Conservation (phyloP, 2,888 invertebrate species). For the Eupithecia subfuscata region DNA sequence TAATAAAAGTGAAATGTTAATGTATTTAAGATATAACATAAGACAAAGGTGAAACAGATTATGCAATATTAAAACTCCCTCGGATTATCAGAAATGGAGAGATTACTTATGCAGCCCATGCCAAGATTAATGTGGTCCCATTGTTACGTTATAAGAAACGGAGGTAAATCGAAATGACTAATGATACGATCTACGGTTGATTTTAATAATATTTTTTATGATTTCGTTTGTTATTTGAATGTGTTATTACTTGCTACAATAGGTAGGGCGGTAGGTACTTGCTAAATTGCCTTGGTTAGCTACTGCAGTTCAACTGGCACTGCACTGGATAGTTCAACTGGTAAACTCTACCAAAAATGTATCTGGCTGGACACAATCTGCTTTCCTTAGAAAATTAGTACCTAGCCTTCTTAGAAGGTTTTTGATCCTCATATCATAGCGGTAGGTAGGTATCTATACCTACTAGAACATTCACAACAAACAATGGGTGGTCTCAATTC, state of each 20-base stretch:
- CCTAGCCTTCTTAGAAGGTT: too few species aligned
- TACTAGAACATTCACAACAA: not conserved
- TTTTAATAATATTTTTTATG: not conserved
- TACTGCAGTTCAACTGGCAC: too few species aligned
- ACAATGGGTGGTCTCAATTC: not conserved
- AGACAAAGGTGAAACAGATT: constrained; percentile 11
- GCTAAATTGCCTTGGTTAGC: not conserved
- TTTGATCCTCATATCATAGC: too few species aligned
- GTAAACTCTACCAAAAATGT: too few species aligned
- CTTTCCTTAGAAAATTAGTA: too few species aligned
- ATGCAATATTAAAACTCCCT: constrained; percentile 14
- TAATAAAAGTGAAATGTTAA: constrained; percentile 15
- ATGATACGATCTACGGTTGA: constrained; percentile 7
- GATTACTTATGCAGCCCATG: not conserved
- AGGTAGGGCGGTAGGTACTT: not conserved
- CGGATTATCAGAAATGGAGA: constrained; percentile 12
- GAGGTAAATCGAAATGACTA: constrained; percentile 21
- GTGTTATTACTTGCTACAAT: too few species aligned
- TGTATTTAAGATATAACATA: not conserved
- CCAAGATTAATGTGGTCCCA: constrained; percentile 19
- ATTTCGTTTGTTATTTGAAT: not conserved
- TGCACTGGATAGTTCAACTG: not conserved
- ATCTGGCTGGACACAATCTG: too few species aligned
- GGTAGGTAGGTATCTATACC: not conserved
- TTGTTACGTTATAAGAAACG: constrained; percentile 23